Percentiles rank a stretch among this genome's conserved stretches.
Conservation (phyloP, 2,113 vertebrate genomes). For the Phalacrocorax pelagicus region DNA sequence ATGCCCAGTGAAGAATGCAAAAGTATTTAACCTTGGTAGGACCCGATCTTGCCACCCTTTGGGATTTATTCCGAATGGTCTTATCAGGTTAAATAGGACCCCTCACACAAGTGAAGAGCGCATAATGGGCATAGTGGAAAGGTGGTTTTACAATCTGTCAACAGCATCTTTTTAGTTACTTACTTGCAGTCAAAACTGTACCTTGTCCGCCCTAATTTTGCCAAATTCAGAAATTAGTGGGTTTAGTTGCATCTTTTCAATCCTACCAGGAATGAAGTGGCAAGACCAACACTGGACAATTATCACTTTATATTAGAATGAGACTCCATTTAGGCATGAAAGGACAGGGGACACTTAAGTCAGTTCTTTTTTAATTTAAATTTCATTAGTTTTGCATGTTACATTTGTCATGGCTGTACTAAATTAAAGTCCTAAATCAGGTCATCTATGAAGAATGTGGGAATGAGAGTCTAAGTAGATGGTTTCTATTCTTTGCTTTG, state of each 20-base stretch:
- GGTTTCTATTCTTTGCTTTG: constrained; percentile 13
- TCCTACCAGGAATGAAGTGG: background rate
- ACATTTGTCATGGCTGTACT: constrained; percentile 29
- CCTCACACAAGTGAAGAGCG: background rate
- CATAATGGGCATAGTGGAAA: background rate
- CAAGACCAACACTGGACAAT: constrained; percentile 31
- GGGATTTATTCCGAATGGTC: background rate
- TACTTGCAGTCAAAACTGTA: background rate
- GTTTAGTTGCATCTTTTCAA: background rate
- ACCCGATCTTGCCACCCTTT: background rate
- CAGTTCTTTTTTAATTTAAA: constrained; percentile 53
- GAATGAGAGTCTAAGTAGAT: background rate
- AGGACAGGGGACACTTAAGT: constrained; percentile 45
- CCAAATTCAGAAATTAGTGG: background rate
- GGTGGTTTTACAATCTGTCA: background rate
- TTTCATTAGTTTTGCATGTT: constrained; percentile 57
- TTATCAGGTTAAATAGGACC: background rate
- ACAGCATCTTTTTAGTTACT: background rate
- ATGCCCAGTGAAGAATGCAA: background rate
- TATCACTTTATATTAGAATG: constrained; percentile 44
- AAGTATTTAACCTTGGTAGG: background rate
- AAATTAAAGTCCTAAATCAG: constrained; percentile 52
- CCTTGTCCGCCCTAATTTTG: background rate
- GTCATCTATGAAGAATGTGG: constrained; percentile 37
- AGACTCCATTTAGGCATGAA: constrained; percentile 15